A percentile compares a stretch with the other conserved stretches of the same genome.
Evolutionary conservation across 2,888 invertebrate genomes (phyloP).

Genomic region (Hydrotaea cyrtoneurina): DNA sequence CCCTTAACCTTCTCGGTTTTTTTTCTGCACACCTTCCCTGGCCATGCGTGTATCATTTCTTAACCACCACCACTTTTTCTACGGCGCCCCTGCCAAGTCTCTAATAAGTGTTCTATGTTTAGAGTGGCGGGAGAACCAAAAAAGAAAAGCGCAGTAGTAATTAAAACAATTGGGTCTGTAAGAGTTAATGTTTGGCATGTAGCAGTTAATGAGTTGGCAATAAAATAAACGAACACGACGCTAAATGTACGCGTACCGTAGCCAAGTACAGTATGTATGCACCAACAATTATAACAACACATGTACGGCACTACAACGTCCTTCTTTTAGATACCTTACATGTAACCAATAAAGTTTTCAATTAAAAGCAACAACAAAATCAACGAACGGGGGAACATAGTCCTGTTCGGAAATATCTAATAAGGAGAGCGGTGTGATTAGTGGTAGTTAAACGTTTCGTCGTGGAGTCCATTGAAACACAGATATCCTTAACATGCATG

Average conservation of each 20-base stretch:
- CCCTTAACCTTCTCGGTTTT: too few relatives aligned
- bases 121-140: not conserved
- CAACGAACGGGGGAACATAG: slow-evolving; percentile 35
- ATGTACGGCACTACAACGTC: too few relatives aligned
- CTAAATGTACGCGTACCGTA: slow-evolving; percentile 60
- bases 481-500: not conserved
- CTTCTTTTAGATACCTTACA: slow-evolving; percentile 52
- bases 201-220: slow-evolving; percentile 78
- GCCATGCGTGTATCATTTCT: too few relatives aligned
- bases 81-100: not conserved
- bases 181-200: slow-evolving; percentile 60
- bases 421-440: slow-evolving; percentile 52
- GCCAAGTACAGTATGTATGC: not conserved
- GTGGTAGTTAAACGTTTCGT: slow-evolving; percentile 25
- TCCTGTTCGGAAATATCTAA: slow-evolving; percentile 44
- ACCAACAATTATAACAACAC: slow-evolving; percentile 74
- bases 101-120: not conserved
- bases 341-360: slow-evolving; percentile 75
- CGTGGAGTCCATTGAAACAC: slow-evolving; percentile 21
- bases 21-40: too few relatives aligned
- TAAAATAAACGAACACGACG: slow-evolving; percentile 72
- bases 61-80: too few relatives aligned
- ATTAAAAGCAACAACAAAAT: slow-evolving; percentile 73
- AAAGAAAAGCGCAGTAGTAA: slow-evolving; percentile 31
- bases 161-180: slow-evolving; percentile 57